Conservation (phyloP, 2,797 vertebrate species). For the Urocyon cinereoargenteus region DNA sequence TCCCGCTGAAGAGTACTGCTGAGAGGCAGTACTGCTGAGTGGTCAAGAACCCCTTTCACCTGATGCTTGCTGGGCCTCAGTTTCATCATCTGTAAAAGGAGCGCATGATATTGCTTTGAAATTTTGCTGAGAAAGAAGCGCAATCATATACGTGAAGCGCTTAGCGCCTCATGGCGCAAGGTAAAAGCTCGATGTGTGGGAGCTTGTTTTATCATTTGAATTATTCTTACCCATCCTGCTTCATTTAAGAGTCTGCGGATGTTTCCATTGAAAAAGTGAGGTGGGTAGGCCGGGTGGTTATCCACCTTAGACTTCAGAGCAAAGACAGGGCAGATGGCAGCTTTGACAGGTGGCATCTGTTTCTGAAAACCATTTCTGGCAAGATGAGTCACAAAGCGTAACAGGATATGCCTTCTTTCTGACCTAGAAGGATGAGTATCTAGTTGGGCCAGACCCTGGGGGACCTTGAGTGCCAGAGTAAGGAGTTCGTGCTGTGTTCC, state of each 20-base stretch:
- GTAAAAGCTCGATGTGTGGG: not conserved
- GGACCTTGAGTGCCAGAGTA: not conserved
- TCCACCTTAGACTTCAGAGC: constrained; percentile 19
- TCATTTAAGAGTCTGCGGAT: not conserved
- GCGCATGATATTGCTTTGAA: not conserved
- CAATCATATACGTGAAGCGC: not conserved
- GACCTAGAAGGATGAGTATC: constrained; percentile 22
- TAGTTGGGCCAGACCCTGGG: not conserved
- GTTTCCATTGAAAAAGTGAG: not conserved
- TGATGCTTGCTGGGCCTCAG: not conserved
- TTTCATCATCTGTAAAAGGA: constrained; percentile 4
- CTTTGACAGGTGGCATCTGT: constrained; percentile 73
- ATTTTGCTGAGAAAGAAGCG: not conserved
- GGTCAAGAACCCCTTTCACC: not conserved
- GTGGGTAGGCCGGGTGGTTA: not conserved
- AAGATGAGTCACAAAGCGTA: constrained; percentile 17
- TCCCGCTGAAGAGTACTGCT: not conserved
- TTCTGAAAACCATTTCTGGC: constrained; percentile 67
- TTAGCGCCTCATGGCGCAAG: not conserved
- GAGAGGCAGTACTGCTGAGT: not conserved
- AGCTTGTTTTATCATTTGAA: not conserved
- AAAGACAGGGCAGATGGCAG: constrained; percentile 61
- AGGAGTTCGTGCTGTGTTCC: not conserved
- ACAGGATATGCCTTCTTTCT: constrained; percentile 37
- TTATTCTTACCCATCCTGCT: not conserved